Evolutionary conservation across 1,140 invertebrate species (phyloP).

Genomic region (Aphis craccivora): DNA sequence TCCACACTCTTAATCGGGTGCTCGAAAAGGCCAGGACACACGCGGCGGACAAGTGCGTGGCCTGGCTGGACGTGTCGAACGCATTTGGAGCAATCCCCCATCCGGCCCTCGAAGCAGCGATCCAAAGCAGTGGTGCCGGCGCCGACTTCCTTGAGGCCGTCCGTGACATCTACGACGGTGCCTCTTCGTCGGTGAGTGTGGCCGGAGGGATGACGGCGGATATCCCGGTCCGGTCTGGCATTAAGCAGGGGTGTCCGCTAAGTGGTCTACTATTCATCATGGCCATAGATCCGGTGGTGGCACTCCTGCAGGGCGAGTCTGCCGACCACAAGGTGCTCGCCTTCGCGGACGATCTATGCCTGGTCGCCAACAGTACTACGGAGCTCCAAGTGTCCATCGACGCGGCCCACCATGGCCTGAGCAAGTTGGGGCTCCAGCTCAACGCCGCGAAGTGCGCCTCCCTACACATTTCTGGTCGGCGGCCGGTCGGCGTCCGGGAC

Average conservation of each 20-base stretch:
- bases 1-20: too few species aligned
- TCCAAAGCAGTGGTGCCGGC: not conserved
- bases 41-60: not conserved
- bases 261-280: not conserved
- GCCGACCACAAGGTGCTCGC: too few species aligned
- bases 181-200: not conserved
- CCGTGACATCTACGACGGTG: not conserved
- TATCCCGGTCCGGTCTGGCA: not conserved
- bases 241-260: not conserved
- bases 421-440: too few species aligned
- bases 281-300: too few species aligned
- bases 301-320: too few species aligned
- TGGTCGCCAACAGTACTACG: too few species aligned
- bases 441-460: too few species aligned
- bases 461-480: too few species aligned
- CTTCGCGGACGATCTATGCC: too few species aligned
- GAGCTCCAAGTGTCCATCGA: too few species aligned
- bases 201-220: not conserved
- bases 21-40: not conserved
- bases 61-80: constrained; percentile 19
- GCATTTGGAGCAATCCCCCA: not conserved
- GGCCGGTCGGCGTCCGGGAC: too few species aligned
- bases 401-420: too few species aligned
- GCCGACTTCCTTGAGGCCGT: not conserved
- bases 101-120: not conserved